phyloP scores from a whole-genome alignment of 2,888 invertebrate species.

The Orthosia incerta region DNA sequence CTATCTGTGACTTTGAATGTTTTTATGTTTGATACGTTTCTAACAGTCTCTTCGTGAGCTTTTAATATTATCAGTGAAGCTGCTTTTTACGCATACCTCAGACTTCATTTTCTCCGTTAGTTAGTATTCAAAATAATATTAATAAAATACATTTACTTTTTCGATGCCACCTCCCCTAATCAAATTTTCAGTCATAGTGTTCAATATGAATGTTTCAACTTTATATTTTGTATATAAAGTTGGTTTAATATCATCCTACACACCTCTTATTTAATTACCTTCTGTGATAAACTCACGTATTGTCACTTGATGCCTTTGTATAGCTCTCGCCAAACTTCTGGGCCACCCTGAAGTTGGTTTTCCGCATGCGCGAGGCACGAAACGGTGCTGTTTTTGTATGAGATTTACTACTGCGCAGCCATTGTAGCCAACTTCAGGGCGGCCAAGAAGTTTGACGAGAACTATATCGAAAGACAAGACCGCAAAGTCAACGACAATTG shows the following conservation, averaged over 20 bases:
- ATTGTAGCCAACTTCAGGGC: no score
- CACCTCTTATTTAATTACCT: not conserved
- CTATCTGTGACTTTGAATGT: constrained; percentile 9
- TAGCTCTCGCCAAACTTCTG: no score
- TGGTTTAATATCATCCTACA: not conserved
- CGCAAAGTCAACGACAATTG: not conserved
- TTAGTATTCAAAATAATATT: constrained; percentile 12
- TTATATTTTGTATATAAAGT: constrained; percentile 1
- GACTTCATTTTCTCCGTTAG: not conserved
- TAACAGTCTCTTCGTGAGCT: constrained; percentile 22
- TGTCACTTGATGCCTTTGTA: not conserved
- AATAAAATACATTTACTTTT: constrained; percentile 1
- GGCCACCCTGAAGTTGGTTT: no score
- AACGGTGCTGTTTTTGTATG: no score
- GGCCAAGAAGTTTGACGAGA: no score
- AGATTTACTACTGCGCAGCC: no score
- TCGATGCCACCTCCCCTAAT: not conserved
- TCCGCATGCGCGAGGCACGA: no score
- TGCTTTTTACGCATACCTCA: not conserved
- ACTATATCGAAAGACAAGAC: not conserved
- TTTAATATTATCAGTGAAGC: constrained; percentile 12
- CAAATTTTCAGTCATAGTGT: not conserved
- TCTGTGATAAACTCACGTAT: not conserved
- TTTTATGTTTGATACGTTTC: constrained; percentile 44
- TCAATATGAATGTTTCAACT: not conserved